These are phyloP conservation scores for Macrosteles quadrilineatus DNA, from an alignment of 1,140 invertebrate species.

Conservation along the genomic window DNA sequence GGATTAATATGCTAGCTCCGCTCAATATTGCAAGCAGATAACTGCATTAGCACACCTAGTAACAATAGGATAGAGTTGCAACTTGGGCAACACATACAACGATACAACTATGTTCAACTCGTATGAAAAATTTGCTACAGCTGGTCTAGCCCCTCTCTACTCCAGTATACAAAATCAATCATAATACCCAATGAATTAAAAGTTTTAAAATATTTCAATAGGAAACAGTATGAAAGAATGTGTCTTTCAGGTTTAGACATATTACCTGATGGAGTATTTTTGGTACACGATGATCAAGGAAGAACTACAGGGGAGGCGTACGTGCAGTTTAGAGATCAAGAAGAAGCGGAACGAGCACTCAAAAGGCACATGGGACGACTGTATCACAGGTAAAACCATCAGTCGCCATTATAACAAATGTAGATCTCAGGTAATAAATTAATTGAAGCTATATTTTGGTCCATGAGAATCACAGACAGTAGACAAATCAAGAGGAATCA, in stretches of 20 bases:
- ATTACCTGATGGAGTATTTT: neutral
- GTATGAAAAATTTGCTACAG: neutral
- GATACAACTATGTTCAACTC: neutral
- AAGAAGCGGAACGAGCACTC: neutral
- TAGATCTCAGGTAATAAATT: conserved; percentile 25
- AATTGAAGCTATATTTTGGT: neutral
- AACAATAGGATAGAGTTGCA: no score
- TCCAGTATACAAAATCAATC: no score
- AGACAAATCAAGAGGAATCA: no score
- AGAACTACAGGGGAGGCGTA: neutral
- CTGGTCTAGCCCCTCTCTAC: no score
- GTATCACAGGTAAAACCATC: conserved; percentile 52
- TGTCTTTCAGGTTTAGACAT: neutral
- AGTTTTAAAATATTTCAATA: no score
- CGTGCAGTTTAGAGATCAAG: conserved; percentile 7
- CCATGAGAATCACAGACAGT: no score
- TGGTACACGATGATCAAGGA: neutral
- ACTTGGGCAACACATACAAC: no score
- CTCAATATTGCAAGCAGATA: no score
- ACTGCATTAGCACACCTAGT: no score
- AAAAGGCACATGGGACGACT: neutral
- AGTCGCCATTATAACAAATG: neutral
- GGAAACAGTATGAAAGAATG: conserved; percentile 2
- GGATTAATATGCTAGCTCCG: no score
- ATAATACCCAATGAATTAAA: no score